Conservation (phyloP, 2,113 vertebrate genomes). For the Phalacrocorax carbo region DNA sequence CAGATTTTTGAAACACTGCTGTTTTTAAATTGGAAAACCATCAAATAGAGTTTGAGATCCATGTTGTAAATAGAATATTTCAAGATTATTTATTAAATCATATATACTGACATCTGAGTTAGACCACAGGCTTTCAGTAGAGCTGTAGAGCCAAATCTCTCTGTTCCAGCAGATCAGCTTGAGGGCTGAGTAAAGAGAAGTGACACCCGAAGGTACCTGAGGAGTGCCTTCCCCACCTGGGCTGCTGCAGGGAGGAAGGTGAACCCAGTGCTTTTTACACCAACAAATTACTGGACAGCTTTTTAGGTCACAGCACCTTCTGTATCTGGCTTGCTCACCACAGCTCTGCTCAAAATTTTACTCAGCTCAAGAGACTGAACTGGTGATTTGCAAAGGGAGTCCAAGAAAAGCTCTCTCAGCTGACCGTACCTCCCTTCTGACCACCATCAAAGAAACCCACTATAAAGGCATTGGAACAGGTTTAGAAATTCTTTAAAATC, state of each 20-base stretch:
- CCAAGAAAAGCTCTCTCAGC: not conserved
- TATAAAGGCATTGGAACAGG: not conserved
- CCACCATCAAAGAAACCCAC: not conserved
- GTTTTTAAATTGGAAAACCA: not conserved
- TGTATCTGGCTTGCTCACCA: accelerated
- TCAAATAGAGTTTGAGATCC: not conserved
- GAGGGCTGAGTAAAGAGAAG: not conserved
- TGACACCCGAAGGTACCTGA: not conserved
- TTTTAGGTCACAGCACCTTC: not conserved
- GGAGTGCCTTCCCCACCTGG: not conserved
- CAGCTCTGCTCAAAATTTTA: not conserved
- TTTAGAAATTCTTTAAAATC: not conserved
- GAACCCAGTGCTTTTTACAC: not conserved
- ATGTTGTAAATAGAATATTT: not conserved
- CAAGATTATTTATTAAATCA: not conserved
- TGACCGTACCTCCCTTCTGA: not conserved
- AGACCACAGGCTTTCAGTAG: not conserved
- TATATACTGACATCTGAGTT: not conserved
- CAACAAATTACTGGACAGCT: accelerated
- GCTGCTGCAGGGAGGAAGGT: not conserved
- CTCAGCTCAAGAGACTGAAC: accelerated
- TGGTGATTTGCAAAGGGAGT: not conserved
- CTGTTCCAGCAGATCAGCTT: not conserved
- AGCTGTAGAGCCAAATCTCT: not conserved
- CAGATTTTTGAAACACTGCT: not conserved